Percentiles rank a stretch among this genome's conserved stretches.
Conservation (phyloP, 2,797 vertebrate species). For the Avahi laniger region DNA sequence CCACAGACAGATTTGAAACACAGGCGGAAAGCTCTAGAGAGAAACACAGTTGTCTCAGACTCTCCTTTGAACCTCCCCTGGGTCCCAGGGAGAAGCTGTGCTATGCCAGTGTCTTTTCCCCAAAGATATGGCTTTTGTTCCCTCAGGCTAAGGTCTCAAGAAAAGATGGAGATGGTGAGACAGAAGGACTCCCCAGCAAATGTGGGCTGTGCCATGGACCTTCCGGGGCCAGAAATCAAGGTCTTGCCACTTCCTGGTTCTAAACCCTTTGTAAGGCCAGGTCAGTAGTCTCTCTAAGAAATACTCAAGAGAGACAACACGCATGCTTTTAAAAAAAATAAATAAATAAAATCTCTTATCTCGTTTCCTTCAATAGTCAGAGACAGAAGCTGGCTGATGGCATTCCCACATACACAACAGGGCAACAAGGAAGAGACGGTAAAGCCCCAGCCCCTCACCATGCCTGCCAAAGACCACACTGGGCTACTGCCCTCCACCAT, state of each 20-base stretch:
- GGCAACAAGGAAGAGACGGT: neutral
- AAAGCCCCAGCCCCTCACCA: neutral
- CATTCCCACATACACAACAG: neutral
- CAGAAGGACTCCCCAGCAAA: neutral
- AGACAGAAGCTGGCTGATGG: neutral
- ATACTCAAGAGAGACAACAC: neutral
- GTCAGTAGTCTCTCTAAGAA: neutral
- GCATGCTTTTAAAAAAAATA: neutral
- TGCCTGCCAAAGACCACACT: neutral
- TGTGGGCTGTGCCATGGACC: neutral
- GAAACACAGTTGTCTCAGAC: neutral
- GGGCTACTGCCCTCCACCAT: neutral
- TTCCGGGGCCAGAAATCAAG: neutral
- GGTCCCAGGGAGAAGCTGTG: neutral
- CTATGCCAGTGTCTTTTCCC: neutral
- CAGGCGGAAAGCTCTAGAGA: neutral
- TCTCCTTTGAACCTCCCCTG: neutral
- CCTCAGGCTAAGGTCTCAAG: neutral
- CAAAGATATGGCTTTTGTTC: neutral
- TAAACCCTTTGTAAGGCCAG: neutral
- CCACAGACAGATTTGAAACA: neutral
- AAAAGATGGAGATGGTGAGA: neutral
- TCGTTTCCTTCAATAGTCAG: neutral
- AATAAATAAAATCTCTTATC: neutral
- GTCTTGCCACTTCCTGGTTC: neutral